A percentile compares a stretch with the other conserved stretches of the same genome.
These are phyloP conservation scores for Portunus trituberculatus DNA, from an alignment of 1,140 invertebrate genomes.

Conservation along the genomic window DNA sequence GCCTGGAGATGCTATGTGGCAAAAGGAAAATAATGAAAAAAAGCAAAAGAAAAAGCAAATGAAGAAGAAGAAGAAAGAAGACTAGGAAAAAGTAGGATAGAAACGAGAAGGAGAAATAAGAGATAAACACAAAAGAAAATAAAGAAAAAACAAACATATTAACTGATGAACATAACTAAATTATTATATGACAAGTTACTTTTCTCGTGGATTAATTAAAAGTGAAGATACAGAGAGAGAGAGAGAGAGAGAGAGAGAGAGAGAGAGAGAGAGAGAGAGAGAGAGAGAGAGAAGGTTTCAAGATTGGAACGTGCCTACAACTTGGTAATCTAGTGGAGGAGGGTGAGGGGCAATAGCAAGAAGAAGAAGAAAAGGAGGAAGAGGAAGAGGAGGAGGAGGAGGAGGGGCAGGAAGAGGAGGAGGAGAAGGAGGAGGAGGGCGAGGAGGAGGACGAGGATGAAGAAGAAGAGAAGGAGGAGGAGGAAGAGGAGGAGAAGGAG, in stretches of 20 bases:
- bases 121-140: too few relatives aligned
- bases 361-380: too few relatives aligned
- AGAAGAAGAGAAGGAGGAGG: not conserved
- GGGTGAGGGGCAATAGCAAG: too few relatives aligned
- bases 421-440: not conserved
- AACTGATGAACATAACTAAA: too few relatives aligned
- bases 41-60: not conserved
- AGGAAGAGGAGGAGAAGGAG: too few relatives aligned
- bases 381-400: not conserved
- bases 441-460: not conserved
- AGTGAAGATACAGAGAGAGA: not conserved
- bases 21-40: not conserved
- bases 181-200: too few relatives aligned
- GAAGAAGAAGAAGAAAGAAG: not conserved
- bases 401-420: not conserved
- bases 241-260: not conserved
- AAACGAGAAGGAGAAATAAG: not conserved
- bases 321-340: too few relatives aligned
- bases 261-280: not conserved
- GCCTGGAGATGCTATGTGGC: not conserved
- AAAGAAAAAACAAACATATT: not conserved
- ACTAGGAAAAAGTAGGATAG: not conserved
- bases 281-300: not conserved
- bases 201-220: too few relatives aligned
- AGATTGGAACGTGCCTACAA: too few relatives aligned